Conservation (phyloP, 2,888 invertebrate genomes). For the Uropetala carovei region DNA sequence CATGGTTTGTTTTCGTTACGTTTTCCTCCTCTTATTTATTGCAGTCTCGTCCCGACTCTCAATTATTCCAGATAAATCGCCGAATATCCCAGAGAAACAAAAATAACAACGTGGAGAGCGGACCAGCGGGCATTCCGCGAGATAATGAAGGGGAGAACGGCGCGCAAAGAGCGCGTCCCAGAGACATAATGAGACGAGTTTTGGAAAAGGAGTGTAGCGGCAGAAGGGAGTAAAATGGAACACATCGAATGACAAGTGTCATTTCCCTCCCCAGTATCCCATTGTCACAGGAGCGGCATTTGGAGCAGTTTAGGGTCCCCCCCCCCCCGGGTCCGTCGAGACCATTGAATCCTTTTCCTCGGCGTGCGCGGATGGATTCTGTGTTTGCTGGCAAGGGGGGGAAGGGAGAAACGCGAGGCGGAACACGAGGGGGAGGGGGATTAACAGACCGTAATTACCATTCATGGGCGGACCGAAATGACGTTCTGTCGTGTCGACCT, state of each 20-base stretch:
- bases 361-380: not conserved
- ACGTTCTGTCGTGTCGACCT: not conserved
- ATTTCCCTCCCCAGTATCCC: not conserved
- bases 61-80: too few species aligned
- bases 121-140: not conserved
- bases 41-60: too few species aligned
- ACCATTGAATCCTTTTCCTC: constrained; percentile 17
- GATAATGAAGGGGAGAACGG: not conserved
- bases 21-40: not conserved
- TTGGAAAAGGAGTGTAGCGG: not conserved
- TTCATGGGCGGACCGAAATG: not conserved
- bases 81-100: not conserved
- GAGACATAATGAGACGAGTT: not conserved
- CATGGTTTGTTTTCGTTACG: not conserved
- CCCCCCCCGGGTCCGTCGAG: not conserved
- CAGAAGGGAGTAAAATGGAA: not conserved
- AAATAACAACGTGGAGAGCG: not conserved
- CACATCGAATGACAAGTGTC: constrained; percentile 41
- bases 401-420: not conserved
- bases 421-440: not conserved
- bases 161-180: not conserved
- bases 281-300: not conserved
- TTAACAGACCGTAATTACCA: constrained; percentile 35
- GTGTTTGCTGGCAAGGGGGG: not conserved
- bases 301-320: not conserved